Evolutionary conservation across 2,888 invertebrate genomes (phyloP).

Genomic region (Agrotis segetum): DNA sequence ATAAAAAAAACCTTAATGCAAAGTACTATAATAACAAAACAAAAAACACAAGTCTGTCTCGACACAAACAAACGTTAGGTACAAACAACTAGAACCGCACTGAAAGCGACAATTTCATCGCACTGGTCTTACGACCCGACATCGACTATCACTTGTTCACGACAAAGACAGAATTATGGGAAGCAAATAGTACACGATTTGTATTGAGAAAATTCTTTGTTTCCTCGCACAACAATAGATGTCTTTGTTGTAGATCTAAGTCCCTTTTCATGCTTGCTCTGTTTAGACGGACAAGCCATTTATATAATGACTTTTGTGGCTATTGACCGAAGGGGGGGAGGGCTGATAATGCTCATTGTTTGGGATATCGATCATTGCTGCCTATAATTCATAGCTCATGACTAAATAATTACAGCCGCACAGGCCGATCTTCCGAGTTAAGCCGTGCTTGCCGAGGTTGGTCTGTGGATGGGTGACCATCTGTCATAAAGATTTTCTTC

Average conservation of each 20-base stretch:
- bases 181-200: conserved; percentile 53
- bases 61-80: background rate
- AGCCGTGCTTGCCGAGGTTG: no score
- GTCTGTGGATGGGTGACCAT: no score
- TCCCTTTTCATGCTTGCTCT: conserved; percentile 27
- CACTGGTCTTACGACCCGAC: conserved; percentile 24
- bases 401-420: no score
- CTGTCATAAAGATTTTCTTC: no score
- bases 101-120: conserved; percentile 26
- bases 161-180: conserved; percentile 51
- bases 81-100: background rate
- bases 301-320: conserved; percentile 28
- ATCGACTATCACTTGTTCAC: conserved; percentile 47
- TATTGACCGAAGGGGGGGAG: background rate
- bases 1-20: background rate
- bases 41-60: background rate
- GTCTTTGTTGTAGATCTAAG: conserved; percentile 36
- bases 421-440: no score
- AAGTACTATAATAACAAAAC: background rate
- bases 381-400: no score
- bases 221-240: conserved; percentile 43
- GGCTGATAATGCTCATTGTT: conserved; percentile 28
- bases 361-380: no score
- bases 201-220: conserved; percentile 53
- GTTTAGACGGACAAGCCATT: conserved; percentile 37